Evolutionary conservation across 2,797 vertebrate genomes (phyloP), one percentile per base, ranked within the genome.

Genomic region (Spheniscus humboldti): DNA sequence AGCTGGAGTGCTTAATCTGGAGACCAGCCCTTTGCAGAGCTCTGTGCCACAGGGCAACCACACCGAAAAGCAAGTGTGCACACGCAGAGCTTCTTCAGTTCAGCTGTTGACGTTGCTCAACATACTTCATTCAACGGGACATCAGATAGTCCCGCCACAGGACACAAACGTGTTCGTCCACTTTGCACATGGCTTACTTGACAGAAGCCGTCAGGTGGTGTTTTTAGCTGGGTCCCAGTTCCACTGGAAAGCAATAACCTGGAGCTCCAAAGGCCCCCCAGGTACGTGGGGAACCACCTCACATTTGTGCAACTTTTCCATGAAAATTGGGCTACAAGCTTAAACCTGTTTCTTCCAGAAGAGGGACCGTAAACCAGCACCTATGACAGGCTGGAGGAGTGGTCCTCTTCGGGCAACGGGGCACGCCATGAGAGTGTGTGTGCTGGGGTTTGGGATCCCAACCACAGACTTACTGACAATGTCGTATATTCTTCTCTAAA

Each of bases 401-500:
- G 18, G 6, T 41, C 5, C 18, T 63, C 33, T 5, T 63, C 19
- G 18, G 15, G 11, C 57, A 60, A 17, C 3, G 18, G 35, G 33
- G 10, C 30, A 41, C 6, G 3, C 18, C 3, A 11, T 1, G 5
- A 67, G 5, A 13, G 5, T 1, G 3, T 19, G 33, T 20, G 11
- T 45, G n/a, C 25, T 67, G 15, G 2, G 5, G 9, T 16, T 28
- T 1, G 3, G 24, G 18, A 30, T 35, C 30, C 23, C 18, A 63
- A 7, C 11, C 0, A 0, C 27, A 50, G 45, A 12, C 7, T 25
- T 35, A 16, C 11, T 2, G 2, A 9, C 9, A 33, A 3, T 0
- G 0, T 17, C 2, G 0, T 25, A 11, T 52, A 9, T 39, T 74
- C 33, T 50, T 31, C 33, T 79, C n/a, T 31, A 75, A 71, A 24